Evolutionary conservation across 1,140 invertebrate genomes (phyloP).

Genomic region (Cheumatopsyche charites): DNA sequence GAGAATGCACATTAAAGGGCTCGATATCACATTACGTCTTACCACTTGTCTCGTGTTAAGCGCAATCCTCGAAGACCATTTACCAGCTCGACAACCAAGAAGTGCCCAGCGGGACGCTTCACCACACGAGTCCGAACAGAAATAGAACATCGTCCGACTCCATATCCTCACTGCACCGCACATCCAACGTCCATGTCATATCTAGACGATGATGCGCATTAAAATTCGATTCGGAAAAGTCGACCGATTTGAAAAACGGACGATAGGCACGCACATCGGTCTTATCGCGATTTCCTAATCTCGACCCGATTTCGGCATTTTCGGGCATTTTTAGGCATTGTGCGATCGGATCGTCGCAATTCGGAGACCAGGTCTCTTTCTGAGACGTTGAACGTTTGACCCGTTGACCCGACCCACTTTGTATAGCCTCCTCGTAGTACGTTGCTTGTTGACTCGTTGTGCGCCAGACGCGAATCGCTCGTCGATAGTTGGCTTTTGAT

Average conservation of each 20-base stretch:
- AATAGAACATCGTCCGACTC: conserved; percentile 20
- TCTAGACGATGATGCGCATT: too few species aligned
- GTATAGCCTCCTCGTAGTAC: background rate
- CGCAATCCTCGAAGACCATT: conserved; percentile 20
- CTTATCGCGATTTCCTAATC: background rate
- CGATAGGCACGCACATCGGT: background rate
- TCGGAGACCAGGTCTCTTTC: background rate
- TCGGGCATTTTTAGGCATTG: background rate
- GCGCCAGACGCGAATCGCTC: too few species aligned
- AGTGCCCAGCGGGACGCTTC: conserved; percentile 20
- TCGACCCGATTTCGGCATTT: conserved; percentile 12
- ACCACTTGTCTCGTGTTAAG: conserved; percentile 25
- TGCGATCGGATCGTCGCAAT: background rate
- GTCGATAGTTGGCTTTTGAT: too few species aligned
- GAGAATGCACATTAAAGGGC: background rate
- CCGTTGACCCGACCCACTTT: conserved; percentile 18
- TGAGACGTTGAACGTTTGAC: conserved; percentile 10
- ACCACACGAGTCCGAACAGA: conserved; percentile 32
- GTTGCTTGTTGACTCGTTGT: too few species aligned
- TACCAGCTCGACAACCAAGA: background rate
- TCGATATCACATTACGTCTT: background rate
- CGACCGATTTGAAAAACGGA: background rate
- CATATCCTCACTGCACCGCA: background rate
- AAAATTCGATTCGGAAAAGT: background rate
- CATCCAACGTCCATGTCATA: too few species aligned